Percentiles rank a stretch among this genome's conserved stretches.
Conservation (phyloP, 2,888 invertebrate genomes). For the Andrena marginata region DNA sequence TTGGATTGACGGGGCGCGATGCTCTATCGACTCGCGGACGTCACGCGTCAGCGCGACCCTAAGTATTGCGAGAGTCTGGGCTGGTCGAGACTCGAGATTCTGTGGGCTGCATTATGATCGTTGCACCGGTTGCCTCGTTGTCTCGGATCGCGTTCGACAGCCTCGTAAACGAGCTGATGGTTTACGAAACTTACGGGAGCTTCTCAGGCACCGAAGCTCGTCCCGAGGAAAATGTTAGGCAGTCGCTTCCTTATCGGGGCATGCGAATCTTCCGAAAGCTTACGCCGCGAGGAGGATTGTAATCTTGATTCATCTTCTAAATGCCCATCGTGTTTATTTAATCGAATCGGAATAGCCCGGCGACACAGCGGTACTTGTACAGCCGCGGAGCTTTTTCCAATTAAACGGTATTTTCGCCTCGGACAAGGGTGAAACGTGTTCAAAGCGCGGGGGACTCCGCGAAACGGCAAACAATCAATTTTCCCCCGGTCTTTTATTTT, state of each 20-base stretch:
- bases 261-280: too few species aligned
- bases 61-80: constrained; percentile 6
- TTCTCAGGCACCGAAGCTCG: not conserved
- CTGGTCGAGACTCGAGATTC: not conserved
- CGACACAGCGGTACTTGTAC: too few species aligned
- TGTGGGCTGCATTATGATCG: not conserved
- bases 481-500: constrained; percentile 12
- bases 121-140: not conserved
- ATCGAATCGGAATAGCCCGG: too few species aligned
- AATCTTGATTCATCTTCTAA: too few species aligned
- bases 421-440: not conserved
- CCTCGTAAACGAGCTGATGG: not conserved
- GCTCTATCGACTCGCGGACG: not conserved
- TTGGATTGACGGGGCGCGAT: constrained; percentile 40
- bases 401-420: not conserved
- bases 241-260: too few species aligned
- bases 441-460: not conserved
- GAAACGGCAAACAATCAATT: not conserved
- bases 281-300: too few species aligned
- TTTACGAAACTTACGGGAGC: not conserved
- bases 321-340: too few species aligned
- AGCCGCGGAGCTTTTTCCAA: not conserved
- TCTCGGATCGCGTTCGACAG: not conserved
- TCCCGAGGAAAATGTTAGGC: not conserved
- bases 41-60: not conserved